Conservation (phyloP, 2,113 vertebrate genomes). For the Corythornis cristatus region DNA sequence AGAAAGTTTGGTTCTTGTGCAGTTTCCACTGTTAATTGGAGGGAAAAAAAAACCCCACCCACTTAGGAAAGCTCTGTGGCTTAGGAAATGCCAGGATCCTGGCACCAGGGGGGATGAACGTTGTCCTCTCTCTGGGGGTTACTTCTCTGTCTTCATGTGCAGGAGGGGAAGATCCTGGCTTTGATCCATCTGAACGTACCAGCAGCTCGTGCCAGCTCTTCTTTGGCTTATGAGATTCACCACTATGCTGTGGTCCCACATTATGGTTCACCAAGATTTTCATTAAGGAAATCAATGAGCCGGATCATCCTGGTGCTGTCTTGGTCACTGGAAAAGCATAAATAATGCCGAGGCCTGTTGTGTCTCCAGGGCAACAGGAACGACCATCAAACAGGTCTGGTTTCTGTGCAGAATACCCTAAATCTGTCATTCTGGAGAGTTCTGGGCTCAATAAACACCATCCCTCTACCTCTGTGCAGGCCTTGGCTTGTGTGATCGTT, state of each 20-base stretch:
- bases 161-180: background rate
- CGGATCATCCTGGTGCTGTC: background rate
- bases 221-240: background rate
- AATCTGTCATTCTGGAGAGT: background rate
- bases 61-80: background rate
- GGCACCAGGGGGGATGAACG: background rate
- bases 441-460: background rate
- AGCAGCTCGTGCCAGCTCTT: background rate
- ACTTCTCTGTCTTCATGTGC: background rate
- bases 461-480: background rate
- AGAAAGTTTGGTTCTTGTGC: background rate
- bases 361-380: conserved; percentile 40
- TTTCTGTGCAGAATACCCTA: background rate
- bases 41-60: background rate
- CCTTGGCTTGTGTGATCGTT: fast-evolving
- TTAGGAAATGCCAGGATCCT: background rate
- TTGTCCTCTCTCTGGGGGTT: fast-evolving
- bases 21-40: background rate
- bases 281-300: conserved; percentile 34
- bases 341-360: background rate
- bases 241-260: background rate
- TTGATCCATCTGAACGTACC: background rate
- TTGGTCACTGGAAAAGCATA: background rate
- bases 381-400: background rate
- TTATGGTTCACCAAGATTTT: background rate